Conservation (phyloP, 1,140 invertebrate species). For the Atopsyche davidsoni region DNA sequence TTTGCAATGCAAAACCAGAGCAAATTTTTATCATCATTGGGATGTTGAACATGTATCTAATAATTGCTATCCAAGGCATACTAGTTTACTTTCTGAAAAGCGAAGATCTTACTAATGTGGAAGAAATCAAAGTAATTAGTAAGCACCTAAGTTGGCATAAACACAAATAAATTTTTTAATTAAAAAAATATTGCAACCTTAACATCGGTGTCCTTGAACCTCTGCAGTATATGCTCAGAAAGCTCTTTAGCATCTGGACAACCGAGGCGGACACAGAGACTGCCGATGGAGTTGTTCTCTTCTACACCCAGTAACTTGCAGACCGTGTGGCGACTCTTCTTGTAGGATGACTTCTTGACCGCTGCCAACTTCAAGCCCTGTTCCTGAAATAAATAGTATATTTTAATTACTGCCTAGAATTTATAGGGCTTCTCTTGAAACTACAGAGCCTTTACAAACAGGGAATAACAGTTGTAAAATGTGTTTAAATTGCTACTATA, state of each 20-base stretch:
- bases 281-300: conserved; percentile 30
- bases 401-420: too few species aligned
- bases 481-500: too few species aligned
- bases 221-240: conserved; percentile 31
- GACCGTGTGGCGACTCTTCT: conserved; percentile 32
- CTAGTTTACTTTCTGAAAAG: background rate
- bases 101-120: too few species aligned
- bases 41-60: conserved; percentile 1
- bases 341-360: conserved; percentile 32
- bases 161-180: background rate
- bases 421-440: too few species aligned
- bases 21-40: too few species aligned
- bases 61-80: background rate
- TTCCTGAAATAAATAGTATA: too few species aligned
- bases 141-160: too few species aligned
- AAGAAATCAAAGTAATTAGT: too few species aligned
- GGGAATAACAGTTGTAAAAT: too few species aligned
- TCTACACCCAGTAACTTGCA: conserved; percentile 33
- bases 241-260: conserved; percentile 32
- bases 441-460: too few species aligned
- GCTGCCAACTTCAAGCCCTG: conserved; percentile 32
- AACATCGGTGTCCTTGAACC: conserved; percentile 29
- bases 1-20: too few species aligned
- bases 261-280: conserved; percentile 34
- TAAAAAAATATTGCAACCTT: conserved; percentile 20